phyloP scores from a whole-genome alignment of 2,113 vertebrate genomes.

The Amphilophus citrinellus region DNA sequence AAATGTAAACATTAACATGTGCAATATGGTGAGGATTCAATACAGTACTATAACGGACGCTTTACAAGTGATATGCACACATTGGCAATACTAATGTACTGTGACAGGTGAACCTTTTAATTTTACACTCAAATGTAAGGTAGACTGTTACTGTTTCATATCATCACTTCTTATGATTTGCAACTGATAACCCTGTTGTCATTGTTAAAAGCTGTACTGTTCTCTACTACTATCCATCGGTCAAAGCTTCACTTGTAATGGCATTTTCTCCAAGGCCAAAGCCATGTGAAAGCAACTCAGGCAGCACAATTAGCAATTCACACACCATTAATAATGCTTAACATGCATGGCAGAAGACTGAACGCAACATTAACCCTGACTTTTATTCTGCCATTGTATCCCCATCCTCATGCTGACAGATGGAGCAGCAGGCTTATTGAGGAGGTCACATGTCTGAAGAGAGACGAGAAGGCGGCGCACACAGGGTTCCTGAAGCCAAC shows the following conservation, averaged over 20 bases:
- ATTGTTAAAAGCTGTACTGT: not conserved
- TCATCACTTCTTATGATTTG: not conserved
- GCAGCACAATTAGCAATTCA: conserved; percentile 78
- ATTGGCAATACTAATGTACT: not conserved
- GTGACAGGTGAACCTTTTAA: not conserved
- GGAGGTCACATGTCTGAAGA: conserved; percentile 51
- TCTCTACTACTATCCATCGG: conserved; percentile 2
- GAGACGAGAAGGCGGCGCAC: not conserved
- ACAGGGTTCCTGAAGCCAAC: not conserved
- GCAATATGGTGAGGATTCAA: too few relatives aligned
- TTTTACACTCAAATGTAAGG: not conserved
- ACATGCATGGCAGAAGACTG: conserved; percentile 59
- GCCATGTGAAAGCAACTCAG: conserved; percentile 54
- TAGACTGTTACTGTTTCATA: not conserved
- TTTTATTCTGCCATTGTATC: conserved; percentile 44
- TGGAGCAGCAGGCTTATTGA: conserved; percentile 30
- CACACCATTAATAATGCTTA: conserved; percentile 79
- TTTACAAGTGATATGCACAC: not conserved
- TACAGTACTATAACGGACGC: too few relatives aligned
- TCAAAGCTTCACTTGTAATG: conserved; percentile 14
- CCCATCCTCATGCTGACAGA: conserved; percentile 48
- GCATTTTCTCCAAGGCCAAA: conserved; percentile 53
- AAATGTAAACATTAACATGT: too few relatives aligned
- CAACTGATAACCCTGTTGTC: not conserved
- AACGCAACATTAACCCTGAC: conserved; percentile 78